Evolutionary conservation across 1,140 invertebrate species (phyloP).

Genomic region (Hermatobates lingyangjiaoensis): DNA sequence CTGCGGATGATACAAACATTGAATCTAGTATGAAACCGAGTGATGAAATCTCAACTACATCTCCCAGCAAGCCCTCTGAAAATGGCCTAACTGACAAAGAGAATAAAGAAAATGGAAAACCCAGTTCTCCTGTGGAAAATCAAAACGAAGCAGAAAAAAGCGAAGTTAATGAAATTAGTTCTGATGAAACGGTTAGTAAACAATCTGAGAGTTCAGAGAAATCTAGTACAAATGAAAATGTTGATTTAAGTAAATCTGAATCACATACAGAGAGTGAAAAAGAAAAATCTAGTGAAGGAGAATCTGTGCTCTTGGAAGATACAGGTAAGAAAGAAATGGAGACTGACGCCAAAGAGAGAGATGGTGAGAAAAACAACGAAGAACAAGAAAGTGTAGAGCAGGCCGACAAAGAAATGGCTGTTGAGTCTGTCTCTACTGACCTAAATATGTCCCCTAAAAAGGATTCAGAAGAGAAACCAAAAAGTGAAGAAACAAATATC

Average conservation of each 20-base stretch:
- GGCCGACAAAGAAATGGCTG: not conserved
- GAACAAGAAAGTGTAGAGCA: constrained; percentile 1
- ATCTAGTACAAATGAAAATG: not conserved
- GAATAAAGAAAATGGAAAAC: too few relatives aligned
- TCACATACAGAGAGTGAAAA: not conserved
- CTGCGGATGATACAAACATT: too few relatives aligned
- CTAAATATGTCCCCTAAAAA: not conserved
- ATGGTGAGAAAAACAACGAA: not conserved
- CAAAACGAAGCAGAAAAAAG: not conserved
- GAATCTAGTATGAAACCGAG: too few relatives aligned
- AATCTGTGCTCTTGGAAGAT: not conserved
- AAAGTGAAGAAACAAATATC: not conserved
- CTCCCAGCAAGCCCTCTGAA: too few relatives aligned
- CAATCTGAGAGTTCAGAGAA: not conserved
- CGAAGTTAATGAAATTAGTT: not conserved
- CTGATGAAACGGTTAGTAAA: not conserved
- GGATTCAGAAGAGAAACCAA: not conserved
- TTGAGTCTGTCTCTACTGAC: not conserved
- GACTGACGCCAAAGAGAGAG: not conserved
- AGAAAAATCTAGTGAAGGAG: not conserved
- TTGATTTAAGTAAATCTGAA: not conserved
- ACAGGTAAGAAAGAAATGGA: not conserved
- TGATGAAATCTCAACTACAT: too few relatives aligned
- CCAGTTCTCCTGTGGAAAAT: too few relatives aligned
- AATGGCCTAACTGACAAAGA: too few relatives aligned